Conservation (phyloP, 2,797 vertebrate genomes). For the Sebastes baramenuke region DNA sequence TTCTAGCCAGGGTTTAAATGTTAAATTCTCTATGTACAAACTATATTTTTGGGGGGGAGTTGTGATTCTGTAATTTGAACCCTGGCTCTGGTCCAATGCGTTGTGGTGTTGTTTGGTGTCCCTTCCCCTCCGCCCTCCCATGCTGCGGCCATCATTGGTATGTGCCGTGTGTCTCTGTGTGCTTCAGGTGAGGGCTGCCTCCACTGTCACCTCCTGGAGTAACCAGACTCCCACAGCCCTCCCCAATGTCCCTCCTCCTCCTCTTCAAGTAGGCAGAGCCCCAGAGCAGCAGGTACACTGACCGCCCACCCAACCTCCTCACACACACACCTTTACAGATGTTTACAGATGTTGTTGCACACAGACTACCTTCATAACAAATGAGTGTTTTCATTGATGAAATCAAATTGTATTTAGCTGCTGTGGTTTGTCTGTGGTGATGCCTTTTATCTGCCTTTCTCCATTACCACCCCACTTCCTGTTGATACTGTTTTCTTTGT, state of each 20-base stretch:
- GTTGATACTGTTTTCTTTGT: background rate
- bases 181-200: slow-evolving; percentile 97
- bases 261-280: slow-evolving; percentile 85
- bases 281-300: slow-evolving; percentile 93
- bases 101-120: slow-evolving; percentile 8
- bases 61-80: slow-evolving; percentile 46
- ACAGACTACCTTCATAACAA: background rate
- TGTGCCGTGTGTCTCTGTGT: slow-evolving; percentile 87
- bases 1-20: slow-evolving; percentile 35
- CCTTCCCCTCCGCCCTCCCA: background rate
- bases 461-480: background rate
- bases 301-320: slow-evolving; percentile 12
- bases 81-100: slow-evolving; percentile 17
- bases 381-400: background rate
- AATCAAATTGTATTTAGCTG: too few relatives aligned
- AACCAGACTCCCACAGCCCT: slow-evolving; percentile 99
- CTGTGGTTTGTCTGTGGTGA: background rate
- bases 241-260: slow-evolving; percentile 90
- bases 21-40: background rate
- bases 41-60: background rate
- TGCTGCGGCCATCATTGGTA: slow-evolving; percentile 41
- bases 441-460: background rate
- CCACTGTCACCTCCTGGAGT: slow-evolving; percentile 99
- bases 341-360: background rate
- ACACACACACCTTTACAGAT: slow-evolving; percentile 5